These are phyloP conservation scores for Podocnemis expansa DNA, from an alignment of 2,113 vertebrate species.

Conservation along the genomic window DNA sequence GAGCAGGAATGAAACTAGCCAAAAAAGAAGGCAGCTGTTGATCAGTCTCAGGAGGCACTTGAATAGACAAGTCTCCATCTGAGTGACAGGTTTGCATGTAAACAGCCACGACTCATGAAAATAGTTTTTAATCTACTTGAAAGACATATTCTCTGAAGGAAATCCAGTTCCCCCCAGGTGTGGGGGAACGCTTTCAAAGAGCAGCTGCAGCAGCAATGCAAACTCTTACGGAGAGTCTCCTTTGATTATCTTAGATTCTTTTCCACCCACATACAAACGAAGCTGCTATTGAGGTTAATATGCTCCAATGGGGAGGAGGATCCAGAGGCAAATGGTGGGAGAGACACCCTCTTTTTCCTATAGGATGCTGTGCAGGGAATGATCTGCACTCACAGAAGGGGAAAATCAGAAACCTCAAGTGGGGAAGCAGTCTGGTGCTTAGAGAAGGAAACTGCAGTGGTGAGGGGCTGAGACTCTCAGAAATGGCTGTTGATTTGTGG, in stretches of 20 bases:
- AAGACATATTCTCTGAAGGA: slow-evolving; percentile 52
- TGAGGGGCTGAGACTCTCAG: not conserved
- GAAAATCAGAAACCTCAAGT: not conserved
- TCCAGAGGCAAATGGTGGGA: not conserved
- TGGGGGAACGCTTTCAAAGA: slow-evolving; percentile 29
- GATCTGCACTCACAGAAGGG: not conserved
- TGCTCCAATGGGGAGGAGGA: not conserved
- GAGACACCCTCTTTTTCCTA: not conserved
- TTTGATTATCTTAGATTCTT: not conserved
- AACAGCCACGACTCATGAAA: slow-evolving; percentile 57
- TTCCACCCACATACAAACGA: not conserved
- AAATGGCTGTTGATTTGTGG: not conserved
- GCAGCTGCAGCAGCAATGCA: not conserved
- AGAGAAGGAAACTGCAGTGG: not conserved
- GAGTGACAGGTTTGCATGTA: slow-evolving; percentile 65
- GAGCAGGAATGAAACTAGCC: not conserved
- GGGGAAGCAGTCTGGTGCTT: not conserved
- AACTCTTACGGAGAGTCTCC: not conserved
- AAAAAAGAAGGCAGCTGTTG: not conserved
- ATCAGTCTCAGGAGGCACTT: slow-evolving; percentile 17
- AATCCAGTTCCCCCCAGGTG: slow-evolving; percentile 54
- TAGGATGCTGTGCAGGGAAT: not conserved
- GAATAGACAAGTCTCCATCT: slow-evolving; percentile 20
- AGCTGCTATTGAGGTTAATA: not conserved
- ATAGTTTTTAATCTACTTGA: slow-evolving; percentile 71